These are phyloP conservation scores for Potamarius usumacintae DNA, from an alignment of 2,113 vertebrate genomes.

Conservation along the genomic window DNA sequence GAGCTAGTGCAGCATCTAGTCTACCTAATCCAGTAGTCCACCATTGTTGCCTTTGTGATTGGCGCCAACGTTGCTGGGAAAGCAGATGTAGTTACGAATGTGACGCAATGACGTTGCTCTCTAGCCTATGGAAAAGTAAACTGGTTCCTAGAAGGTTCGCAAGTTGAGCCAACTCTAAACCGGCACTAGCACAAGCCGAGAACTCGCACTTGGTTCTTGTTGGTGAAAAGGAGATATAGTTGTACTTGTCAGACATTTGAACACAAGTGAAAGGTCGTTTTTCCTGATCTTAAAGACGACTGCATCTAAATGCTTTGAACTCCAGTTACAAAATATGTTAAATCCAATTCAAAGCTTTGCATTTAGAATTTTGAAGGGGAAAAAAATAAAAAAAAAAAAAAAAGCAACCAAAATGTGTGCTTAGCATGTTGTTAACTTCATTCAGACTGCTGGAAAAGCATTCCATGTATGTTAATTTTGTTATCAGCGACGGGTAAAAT, in stretches of 20 bases:
- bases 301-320: neutral
- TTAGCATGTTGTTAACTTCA: neutral
- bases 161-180: too few relatives aligned
- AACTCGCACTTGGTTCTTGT: too few relatives aligned
- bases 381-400: neutral
- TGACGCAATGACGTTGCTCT: too few relatives aligned
- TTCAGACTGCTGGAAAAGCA: neutral
- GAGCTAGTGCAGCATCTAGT: too few relatives aligned
- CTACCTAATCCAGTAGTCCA: too few relatives aligned
- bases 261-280: neutral
- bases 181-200: too few relatives aligned
- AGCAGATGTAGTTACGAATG: too few relatives aligned
- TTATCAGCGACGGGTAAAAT: neutral
- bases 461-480: neutral
- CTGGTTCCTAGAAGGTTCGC: too few relatives aligned
- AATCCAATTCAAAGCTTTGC: neutral
- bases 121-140: too few relatives aligned
- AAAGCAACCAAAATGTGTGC: neutral
- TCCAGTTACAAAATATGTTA: neutral
- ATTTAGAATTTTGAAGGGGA: neutral
- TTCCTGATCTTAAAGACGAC: neutral
- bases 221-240: too few relatives aligned
- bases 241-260: neutral
- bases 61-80: too few relatives aligned
- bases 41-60: too few relatives aligned